These are phyloP conservation scores for Anthophora plumipes DNA, from an alignment of 2,888 invertebrate genomes.

Conservation along the genomic window DNA sequence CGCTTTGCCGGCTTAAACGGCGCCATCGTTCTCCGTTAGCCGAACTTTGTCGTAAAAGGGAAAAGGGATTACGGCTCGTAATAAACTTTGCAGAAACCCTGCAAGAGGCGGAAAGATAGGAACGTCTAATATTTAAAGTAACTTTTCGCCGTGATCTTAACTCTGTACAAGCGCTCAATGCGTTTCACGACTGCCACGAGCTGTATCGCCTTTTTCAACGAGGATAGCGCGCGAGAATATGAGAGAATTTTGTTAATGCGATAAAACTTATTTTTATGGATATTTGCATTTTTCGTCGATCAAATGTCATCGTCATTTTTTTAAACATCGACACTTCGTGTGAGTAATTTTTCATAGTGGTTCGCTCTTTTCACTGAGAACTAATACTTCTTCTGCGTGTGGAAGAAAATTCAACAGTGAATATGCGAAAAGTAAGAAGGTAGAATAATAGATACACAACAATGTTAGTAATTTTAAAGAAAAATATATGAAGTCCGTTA, in stretches of 20 bases:
- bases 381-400: too few species aligned
- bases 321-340: too few species aligned
- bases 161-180: neutral
- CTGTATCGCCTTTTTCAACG: neutral
- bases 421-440: neutral
- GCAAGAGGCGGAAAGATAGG: conserved; percentile 35
- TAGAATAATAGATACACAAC: too few species aligned
- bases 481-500: too few species aligned
- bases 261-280: neutral
- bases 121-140: conserved; percentile 53
- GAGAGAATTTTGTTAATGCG: neutral
- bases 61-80: conserved; percentile 65
- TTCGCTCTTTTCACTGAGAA: too few species aligned
- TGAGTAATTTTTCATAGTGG: too few species aligned
- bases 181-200: neutral
- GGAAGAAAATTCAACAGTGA: too few species aligned
- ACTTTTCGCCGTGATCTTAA: conserved; percentile 41
- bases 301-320: too few species aligned
- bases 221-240: neutral
- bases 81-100: conserved; percentile 62
- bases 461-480: too few species aligned
- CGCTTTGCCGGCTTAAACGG: conserved; percentile 62
- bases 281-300: neutral
- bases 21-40: conserved; percentile 60
- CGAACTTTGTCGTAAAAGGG: conserved; percentile 63